Evolutionary conservation across 2,888 invertebrate species (phyloP).

Genomic region (Hoplodrina blanda): DNA sequence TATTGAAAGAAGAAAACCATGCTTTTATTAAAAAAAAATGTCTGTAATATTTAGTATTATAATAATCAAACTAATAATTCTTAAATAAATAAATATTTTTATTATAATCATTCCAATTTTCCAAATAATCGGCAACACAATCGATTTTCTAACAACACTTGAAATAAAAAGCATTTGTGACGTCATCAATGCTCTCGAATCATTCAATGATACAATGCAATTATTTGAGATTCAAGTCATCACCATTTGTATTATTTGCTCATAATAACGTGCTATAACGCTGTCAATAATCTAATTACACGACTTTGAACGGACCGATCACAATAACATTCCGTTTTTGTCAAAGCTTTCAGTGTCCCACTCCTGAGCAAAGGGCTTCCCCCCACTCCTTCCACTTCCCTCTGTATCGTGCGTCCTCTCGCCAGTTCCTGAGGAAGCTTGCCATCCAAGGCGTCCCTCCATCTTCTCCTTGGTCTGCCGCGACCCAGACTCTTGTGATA

Average conservation of each 20-base stretch:
- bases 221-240: conserved; percentile 45
- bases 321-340: neutral
- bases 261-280: conserved; percentile 17
- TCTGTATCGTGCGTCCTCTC: too few species aligned
- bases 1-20: neutral
- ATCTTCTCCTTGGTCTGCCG: too few species aligned
- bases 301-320: neutral
- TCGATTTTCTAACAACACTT: conserved; percentile 40
- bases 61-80: neutral
- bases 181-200: conserved; percentile 38
- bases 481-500: too few species aligned
- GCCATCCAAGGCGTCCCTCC: too few species aligned
- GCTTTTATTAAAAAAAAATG: neutral
- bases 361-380: too few species aligned
- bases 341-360: too few species aligned
- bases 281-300: conserved; percentile 8
- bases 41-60: neutral
- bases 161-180: conserved; percentile 14
- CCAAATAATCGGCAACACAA: conserved; percentile 18
- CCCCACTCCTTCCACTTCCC: too few species aligned
- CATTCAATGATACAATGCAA: conserved; percentile 33
- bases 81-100: neutral
- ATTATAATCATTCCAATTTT: conserved; percentile 15
- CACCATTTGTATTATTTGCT: conserved; percentile 42
- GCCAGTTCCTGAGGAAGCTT: too few species aligned